Evolutionary conservation across 2,888 invertebrate species (phyloP).

Genomic region (Noctuana brunneofusca): DNA sequence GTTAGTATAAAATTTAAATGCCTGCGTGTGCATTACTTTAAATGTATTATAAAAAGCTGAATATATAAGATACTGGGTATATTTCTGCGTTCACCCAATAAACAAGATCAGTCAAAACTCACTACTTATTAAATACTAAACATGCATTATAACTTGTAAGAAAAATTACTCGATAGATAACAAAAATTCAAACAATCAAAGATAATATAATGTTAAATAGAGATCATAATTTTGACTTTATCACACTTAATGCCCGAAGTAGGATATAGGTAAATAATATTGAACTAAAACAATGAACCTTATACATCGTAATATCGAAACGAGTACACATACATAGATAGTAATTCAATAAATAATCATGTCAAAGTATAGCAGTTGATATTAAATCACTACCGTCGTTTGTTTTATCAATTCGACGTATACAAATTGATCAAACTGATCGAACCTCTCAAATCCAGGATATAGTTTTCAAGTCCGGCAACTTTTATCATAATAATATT

Average conservation of each 20-base stretch:
- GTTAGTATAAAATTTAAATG: too few species aligned
- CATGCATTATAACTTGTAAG: too few species aligned
- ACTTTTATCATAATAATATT: too few species aligned
- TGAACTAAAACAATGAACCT: neutral
- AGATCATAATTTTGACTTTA: slow-evolving; percentile 28
- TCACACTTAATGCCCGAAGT: slow-evolving; percentile 24
- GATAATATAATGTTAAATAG: slow-evolving; percentile 18
- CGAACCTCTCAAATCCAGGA: too few species aligned
- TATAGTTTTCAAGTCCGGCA: too few species aligned
- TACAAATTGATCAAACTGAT: neutral
- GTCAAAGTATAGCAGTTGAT: neutral
- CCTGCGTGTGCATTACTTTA: too few species aligned
- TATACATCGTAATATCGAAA: neutral
- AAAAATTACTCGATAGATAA: neutral
- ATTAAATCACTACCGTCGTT: neutral
- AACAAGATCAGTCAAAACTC: slow-evolving; percentile 1
- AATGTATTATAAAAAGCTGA: too few species aligned
- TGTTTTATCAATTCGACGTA: neutral
- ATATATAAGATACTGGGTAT: too few species aligned
- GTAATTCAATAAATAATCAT: neutral
- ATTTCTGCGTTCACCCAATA: slow-evolving; percentile 6
- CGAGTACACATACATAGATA: neutral
- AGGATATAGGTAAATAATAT: slow-evolving; percentile 14
- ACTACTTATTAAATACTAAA: neutral
- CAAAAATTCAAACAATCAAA: slow-evolving; percentile 13